Evolutionary conservation across 1,140 invertebrate genomes (phyloP), one percentile per base, ranked within the genome.

Genomic region (Saxidomus purpurata): DNA sequence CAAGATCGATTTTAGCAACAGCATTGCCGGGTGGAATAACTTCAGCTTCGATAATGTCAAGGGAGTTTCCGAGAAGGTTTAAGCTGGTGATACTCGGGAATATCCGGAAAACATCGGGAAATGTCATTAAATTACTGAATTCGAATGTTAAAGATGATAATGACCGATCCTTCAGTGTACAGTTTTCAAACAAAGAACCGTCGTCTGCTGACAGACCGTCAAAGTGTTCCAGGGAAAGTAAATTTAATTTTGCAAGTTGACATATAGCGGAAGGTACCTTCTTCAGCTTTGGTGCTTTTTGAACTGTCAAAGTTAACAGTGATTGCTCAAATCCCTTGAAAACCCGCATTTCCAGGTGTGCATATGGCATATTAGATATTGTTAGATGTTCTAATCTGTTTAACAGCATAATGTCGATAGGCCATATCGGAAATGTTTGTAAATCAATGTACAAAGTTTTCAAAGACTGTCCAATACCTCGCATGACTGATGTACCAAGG

Each of bases 361-460:
- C 9, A 38, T 19, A 71, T 19, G 67, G 67, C 2, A 71, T 71
- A 38, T 28, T 38, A 22, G 9, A 40, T 38, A 71, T 36, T 6
- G 36, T 71, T 15, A 71, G 36, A 38, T 71, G 67, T 38, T 71
- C 13, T 34, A 71, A 38, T 38, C 34, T 71, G 22, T 17, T 36
- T 19, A 71, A 15, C 8, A 15, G 38, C 31, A n/a, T 6, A 38
- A 71, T 17, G 34, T 71, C 67, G 1, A 15, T 71, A 17, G 67
- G 67, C 67, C 67, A 71, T 19, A 40, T 34, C 2, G 36, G 13
- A 38, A 71, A 71, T 2, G 34, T n/a, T 1, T 17, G 28, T 38
- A 71, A 19, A 71, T 38, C 34, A 31, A 71, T 38, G 36, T 71
- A 71, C 34, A 71, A 38, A n/a, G 67, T 71, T 71, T 71, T 13